Evolutionary conservation across 2,113 vertebrate species (phyloP).

Genomic region (Willisornis vidua): DNA sequence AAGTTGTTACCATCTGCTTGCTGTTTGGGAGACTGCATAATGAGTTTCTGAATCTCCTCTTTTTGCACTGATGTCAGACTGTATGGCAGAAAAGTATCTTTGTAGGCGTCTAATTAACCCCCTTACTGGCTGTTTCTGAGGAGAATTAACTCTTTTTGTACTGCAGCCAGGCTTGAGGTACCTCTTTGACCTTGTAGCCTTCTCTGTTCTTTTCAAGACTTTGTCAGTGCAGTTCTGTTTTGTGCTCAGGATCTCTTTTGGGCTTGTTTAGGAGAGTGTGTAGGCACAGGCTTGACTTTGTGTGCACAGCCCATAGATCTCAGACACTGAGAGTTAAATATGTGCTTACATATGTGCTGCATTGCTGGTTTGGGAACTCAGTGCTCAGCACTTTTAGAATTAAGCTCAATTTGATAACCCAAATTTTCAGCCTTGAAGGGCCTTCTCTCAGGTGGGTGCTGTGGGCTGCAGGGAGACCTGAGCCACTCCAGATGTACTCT

Average conservation of each 20-base stretch:
- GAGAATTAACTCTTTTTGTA: slow-evolving; percentile 30
- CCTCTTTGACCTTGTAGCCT: neutral
- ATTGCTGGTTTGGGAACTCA: neutral
- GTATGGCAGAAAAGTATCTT: slow-evolving; percentile 9
- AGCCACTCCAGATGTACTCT: neutral
- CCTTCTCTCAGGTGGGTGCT: neutral
- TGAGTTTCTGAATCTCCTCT: slow-evolving; percentile 29
- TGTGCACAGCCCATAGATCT: neutral
- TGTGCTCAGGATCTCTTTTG: neutral
- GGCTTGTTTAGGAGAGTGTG: neutral
- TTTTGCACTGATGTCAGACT: slow-evolving; percentile 47
- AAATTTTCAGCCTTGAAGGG: neutral
- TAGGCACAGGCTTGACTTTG: neutral
- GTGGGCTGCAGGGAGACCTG: neutral
- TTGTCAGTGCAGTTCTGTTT: neutral
- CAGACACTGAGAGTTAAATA: neutral
- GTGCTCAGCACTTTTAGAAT: neutral
- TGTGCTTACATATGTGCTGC: neutral
- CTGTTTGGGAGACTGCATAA: slow-evolving; percentile 49
- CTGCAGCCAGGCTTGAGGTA: neutral
- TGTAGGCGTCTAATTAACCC: slow-evolving; percentile 20
- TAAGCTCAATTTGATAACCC: neutral
- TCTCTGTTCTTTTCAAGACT: neutral
- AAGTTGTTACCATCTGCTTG: slow-evolving; percentile 62
- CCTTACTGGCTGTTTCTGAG: neutral